Evolutionary conservation across 2,888 invertebrate genomes (phyloP).

Genomic region (Plemyria rubiginata): DNA sequence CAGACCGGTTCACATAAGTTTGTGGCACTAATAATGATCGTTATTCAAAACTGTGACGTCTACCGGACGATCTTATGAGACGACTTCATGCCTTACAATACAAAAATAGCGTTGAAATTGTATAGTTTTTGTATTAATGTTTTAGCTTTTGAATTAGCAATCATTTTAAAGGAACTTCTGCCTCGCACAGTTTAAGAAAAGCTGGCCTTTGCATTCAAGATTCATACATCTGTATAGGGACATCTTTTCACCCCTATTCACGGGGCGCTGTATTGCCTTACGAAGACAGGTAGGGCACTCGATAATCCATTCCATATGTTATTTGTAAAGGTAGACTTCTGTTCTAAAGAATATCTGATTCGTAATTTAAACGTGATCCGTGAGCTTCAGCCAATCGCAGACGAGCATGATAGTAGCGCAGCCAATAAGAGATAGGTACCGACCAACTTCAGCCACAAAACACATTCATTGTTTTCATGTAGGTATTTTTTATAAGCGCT

Average conservation of each 20-base stretch:
- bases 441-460: neutral
- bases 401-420: neutral
- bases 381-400: neutral
- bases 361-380: neutral
- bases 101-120: constrained; percentile 27
- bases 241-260: neutral
- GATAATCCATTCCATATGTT: constrained; percentile 66
- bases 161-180: constrained; percentile 59
- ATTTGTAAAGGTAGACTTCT: constrained; percentile 21
- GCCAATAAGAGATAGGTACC: neutral
- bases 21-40: too few species aligned
- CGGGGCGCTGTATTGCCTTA: neutral
- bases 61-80: too few species aligned
- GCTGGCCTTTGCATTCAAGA: neutral
- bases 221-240: neutral
- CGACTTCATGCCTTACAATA: too few species aligned
- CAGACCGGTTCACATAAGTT: too few species aligned
- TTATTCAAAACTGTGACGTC: too few species aligned
- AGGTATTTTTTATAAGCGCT: too few species aligned
- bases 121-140: constrained; percentile 66
- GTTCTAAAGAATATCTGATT: too few species aligned
- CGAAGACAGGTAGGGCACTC: constrained; percentile 58
- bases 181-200: constrained; percentile 62
- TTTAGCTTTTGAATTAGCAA: constrained; percentile 52
- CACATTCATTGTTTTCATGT: neutral